phyloP scores from a whole-genome alignment of 1,140 invertebrate genomes.

The Forficula auricularia region DNA sequence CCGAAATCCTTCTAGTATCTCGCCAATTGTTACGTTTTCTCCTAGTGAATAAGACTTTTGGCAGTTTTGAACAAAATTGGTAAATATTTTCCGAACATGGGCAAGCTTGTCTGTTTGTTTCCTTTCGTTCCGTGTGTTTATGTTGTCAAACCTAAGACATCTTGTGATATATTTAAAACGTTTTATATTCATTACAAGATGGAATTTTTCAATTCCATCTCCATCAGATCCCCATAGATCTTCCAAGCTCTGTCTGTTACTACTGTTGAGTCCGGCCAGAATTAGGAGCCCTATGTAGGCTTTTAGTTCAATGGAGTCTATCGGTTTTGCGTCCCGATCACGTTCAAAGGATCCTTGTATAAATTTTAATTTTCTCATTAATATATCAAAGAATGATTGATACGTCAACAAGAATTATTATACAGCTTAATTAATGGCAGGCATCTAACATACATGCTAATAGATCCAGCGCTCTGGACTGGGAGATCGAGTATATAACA shows the following conservation, averaged over 20 bases:
- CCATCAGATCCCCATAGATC: constrained; percentile 29
- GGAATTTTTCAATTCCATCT: constrained; percentile 25
- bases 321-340: constrained; percentile 18
- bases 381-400: too few species aligned
- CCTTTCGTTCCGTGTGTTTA: constrained; percentile 19
- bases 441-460: too few species aligned
- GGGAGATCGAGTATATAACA: too few species aligned
- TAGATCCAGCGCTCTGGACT: too few species aligned
- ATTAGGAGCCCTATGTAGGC: constrained; percentile 31
- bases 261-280: constrained; percentile 27
- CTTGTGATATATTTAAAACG: constrained; percentile 29
- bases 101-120: constrained; percentile 27
- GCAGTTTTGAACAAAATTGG: constrained; percentile 1
- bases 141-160: constrained; percentile 29
- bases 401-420: too few species aligned
- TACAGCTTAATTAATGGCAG: too few species aligned
- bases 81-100: constrained; percentile 25
- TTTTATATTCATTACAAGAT: constrained; percentile 27
- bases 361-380: too few species aligned
- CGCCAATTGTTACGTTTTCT: constrained; percentile 15
- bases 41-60: not conserved
- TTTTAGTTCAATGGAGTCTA: constrained; percentile 27
- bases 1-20: constrained; percentile 21
- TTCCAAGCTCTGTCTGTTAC: constrained; percentile 25
- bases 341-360: too few species aligned